phyloP scores from a whole-genome alignment of 1,140 invertebrate genomes.

The Drosophila kepulauana region DNA sequence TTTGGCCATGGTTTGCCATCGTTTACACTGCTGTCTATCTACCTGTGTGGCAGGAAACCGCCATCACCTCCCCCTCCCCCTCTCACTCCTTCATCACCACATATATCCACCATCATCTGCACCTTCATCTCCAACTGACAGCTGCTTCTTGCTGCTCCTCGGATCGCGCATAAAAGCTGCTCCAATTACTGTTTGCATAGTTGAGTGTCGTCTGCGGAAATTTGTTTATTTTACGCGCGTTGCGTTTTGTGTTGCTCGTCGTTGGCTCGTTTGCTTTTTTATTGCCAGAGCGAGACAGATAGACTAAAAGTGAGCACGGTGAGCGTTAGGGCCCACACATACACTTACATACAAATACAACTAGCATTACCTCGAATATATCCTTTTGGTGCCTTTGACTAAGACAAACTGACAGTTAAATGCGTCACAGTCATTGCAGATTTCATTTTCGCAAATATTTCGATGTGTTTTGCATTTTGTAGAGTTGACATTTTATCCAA shows the following conservation, averaged over 20 bases:
- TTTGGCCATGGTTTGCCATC: constrained; percentile 66
- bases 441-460: constrained; percentile 76
- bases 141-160: background rate
- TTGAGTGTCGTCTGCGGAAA: constrained; percentile 80
- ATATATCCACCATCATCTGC: background rate
- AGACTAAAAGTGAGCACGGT: background rate
- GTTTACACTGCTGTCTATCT: constrained; percentile 48
- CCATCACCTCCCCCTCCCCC: constrained; percentile 17
- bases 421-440: constrained; percentile 75
- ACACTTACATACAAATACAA: constrained; percentile 9
- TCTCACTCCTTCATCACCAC: background rate
- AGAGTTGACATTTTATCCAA: constrained; percentile 57
- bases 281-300: constrained; percentile 32
- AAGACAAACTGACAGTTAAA: constrained; percentile 80
- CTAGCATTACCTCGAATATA: constrained; percentile 33
- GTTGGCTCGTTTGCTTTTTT: constrained; percentile 58
- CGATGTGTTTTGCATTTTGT: constrained; percentile 50
- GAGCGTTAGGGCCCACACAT: background rate
- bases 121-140: constrained; percentile 25
- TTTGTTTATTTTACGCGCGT: constrained; percentile 81
- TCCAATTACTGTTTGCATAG: constrained; percentile 82
- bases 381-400: constrained; percentile 50
- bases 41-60: constrained; percentile 20
- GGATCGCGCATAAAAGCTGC: constrained; percentile 60
- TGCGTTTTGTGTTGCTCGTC: constrained; percentile 64